A percentile compares a stretch with the other conserved stretches of the same genome.
These are phyloP conservation scores for Triplophysa yarkandensis DNA, from an alignment of 2,797 vertebrate species.

Conservation along the genomic window DNA sequence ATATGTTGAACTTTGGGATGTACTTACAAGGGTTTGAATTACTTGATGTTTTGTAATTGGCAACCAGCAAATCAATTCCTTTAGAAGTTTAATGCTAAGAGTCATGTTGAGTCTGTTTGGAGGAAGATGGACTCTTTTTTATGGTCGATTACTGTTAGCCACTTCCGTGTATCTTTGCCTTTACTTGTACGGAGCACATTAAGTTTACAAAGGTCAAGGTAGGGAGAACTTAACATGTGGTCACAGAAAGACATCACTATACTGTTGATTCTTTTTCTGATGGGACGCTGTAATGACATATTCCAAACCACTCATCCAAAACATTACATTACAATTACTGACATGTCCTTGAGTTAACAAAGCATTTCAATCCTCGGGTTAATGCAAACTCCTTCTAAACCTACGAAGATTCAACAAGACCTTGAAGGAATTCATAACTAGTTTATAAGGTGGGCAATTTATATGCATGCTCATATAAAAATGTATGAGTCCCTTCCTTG, in stretches of 20 bases:
- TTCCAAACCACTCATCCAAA: neutral
- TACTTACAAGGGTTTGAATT: conserved; percentile 47
- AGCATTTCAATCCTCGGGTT: neutral
- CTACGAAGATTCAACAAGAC: too few species aligned
- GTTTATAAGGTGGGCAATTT: too few species aligned
- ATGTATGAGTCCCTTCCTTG: too few species aligned
- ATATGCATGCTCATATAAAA: too few species aligned
- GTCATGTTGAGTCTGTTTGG: conserved; percentile 38
- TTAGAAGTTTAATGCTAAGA: conserved; percentile 36
- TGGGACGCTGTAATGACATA: neutral
- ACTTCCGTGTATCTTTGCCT: too few species aligned
- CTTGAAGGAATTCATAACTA: too few species aligned
- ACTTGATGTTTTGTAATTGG: conserved; percentile 48
- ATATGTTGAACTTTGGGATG: conserved; percentile 36
- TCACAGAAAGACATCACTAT: neutral
- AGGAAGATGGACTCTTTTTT: conserved; percentile 37
- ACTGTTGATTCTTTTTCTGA: neutral
- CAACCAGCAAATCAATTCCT: conserved; percentile 42
- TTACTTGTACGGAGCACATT: neutral
- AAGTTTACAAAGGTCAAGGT: neutral
- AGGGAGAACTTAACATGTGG: neutral
- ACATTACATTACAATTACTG: neutral
- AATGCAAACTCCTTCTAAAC: neutral
- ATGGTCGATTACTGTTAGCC: conserved; percentile 8
- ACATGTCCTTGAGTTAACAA: neutral